Percentiles rank a stretch among this genome's conserved stretches.
These are phyloP conservation scores for Ochlodes sylvanus DNA, from an alignment of 2,888 invertebrate genomes.

Conservation along the genomic window DNA sequence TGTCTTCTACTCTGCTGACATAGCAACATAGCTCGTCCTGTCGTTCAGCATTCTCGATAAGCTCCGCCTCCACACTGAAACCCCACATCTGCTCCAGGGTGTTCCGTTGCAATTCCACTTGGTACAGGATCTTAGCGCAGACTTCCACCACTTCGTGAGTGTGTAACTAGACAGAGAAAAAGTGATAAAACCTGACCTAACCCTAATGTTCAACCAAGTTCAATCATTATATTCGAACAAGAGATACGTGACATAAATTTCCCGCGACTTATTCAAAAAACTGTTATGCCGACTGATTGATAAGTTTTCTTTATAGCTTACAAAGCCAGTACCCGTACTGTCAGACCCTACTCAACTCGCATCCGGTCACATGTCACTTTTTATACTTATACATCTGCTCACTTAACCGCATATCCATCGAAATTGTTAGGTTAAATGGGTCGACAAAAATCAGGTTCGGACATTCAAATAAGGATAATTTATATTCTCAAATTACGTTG, in stretches of 20 bases:
- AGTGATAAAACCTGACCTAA: neutral
- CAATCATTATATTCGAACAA: neutral
- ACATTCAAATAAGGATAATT: slow-evolving; percentile 11
- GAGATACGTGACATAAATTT: slow-evolving; percentile 46
- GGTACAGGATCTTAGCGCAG: slow-evolving; percentile 98
- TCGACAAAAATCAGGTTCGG: slow-evolving; percentile 8
- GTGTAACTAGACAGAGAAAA: slow-evolving; percentile 87
- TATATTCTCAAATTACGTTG: slow-evolving; percentile 12
- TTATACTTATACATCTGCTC: slow-evolving; percentile 24
- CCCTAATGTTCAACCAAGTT: too few species aligned
- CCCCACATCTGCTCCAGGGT: slow-evolving; percentile 99
- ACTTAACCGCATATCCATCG: slow-evolving; percentile 21
- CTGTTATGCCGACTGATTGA: slow-evolving; percentile 37
- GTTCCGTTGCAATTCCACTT: slow-evolving; percentile 96
- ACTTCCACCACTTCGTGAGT: slow-evolving; percentile 98
- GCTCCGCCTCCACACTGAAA: slow-evolving; percentile 98
- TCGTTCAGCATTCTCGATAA: slow-evolving; percentile 97
- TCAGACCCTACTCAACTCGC: slow-evolving; percentile 71
- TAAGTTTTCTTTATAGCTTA: slow-evolving; percentile 44
- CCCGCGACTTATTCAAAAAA: slow-evolving; percentile 36
- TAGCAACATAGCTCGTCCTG: slow-evolving; percentile 99
- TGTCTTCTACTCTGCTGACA: slow-evolving; percentile 97
- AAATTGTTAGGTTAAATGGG: slow-evolving; percentile 16
- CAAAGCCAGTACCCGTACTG: slow-evolving; percentile 63
- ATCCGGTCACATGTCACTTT: slow-evolving; percentile 51